Percentiles rank a stretch among this genome's conserved stretches.
These are phyloP conservation scores for Tubiluchus corallicola DNA, from an alignment of 2,888 invertebrate genomes.

Conservation along the genomic window DNA sequence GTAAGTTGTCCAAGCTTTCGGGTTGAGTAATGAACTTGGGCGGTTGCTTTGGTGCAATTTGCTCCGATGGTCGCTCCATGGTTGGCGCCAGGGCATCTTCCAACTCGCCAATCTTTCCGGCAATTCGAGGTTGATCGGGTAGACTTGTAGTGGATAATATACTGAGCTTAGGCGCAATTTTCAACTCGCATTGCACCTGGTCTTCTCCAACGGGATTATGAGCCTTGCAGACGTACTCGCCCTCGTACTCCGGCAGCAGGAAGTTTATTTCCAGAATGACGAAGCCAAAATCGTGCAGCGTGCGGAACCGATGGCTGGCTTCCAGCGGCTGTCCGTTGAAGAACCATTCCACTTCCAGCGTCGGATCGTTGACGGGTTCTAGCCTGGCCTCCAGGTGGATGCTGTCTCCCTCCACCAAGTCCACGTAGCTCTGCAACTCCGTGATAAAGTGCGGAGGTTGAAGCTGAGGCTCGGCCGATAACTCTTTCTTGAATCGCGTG, in stretches of 20 bases:
- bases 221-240: conserved; percentile 48
- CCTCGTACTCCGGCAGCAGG: conserved; percentile 74
- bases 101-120: conserved; percentile 67
- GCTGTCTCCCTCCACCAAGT: conserved; percentile 67
- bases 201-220: conserved; percentile 19
- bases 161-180: conserved; percentile 18
- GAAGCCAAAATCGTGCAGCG: conserved; percentile 86
- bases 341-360: conserved; percentile 49
- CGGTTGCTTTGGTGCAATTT: conserved; percentile 37
- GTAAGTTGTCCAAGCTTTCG: conserved; percentile 60
- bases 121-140: background rate
- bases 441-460: conserved; percentile 72
- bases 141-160: background rate
- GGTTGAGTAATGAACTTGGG: conserved; percentile 79
- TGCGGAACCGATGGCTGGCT: conserved; percentile 57
- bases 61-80: background rate
- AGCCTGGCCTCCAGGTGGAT: conserved; percentile 80
- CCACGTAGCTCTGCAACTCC: conserved; percentile 61
- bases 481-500: background rate
- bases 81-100: conserved; percentile 48
- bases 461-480: background rate
- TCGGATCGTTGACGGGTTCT: conserved; percentile 76
- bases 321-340: conserved; percentile 35
- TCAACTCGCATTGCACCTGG: conserved; percentile 20
- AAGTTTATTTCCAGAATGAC: conserved; percentile 86